Evolutionary conservation across 2,888 invertebrate species (phyloP), one percentile per base, ranked within the genome.

Genomic region (Lottia scabra): DNA sequence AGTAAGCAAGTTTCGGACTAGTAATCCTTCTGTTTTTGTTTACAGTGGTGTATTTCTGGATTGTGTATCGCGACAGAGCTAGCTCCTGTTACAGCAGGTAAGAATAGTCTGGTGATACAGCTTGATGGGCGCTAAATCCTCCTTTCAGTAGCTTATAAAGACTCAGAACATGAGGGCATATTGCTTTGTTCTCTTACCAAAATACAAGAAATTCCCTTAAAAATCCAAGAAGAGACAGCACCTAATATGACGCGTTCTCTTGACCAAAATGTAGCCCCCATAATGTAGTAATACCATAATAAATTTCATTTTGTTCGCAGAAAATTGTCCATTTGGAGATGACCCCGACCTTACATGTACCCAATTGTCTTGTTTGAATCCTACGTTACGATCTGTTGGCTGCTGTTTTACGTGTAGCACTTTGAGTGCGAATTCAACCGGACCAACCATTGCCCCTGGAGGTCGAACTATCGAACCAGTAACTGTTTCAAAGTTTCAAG

Each of bases 71-170:
- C 65, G 10, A 64, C 62, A 16, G 16, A 15, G n/a, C 15, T n/a
- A 15, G 67, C 68, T n/a, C 70, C 70, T 0, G 19, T 16, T 44
- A 70, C 65, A 8, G 23, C 70, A 66, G 62, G 70, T 70, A 70
- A 38, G 26, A 1, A 4, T 30, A 2, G 6, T 30, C 30, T 30
- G 30, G 30, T 4, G 6, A n/a, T n/a, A n/a, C n/a, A n/a, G n/a
- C n/a, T n/a, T n/a, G n/a, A n/a, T n/a, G n/a, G n/a, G n/a, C n/a
- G n/a, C n/a, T n/a, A n/a, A n/a, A n/a, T n/a, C n/a, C n/a, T n/a
- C n/a, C n/a, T n/a, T n/a, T n/a, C n/a, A n/a, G n/a, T n/a, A n/a
- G n/a, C n/a, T n/a, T n/a, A n/a, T n/a, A n/a, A n/a, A n/a, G n/a
- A n/a, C n/a, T n/a, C n/a, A n/a, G n/a, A n/a, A n/a, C n/a, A n/a